These are phyloP conservation scores for Podiceps cristatus DNA, from an alignment of 2,113 vertebrate species.

Conservation along the genomic window DNA sequence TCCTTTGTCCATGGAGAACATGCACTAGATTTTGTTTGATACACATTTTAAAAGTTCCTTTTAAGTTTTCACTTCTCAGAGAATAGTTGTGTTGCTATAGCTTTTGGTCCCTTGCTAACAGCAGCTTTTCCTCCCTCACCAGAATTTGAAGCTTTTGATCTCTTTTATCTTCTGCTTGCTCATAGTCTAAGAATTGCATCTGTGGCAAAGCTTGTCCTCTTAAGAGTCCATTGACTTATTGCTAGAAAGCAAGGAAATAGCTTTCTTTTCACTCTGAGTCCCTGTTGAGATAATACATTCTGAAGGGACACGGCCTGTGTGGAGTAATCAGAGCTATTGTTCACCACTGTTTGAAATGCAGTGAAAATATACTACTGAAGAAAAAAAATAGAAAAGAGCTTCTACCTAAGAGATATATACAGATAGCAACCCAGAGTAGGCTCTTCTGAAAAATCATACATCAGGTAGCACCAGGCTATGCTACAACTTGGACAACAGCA, in stretches of 20 bases:
- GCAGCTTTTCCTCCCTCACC: conserved; percentile 15
- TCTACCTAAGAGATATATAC: neutral
- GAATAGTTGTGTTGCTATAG: conserved; percentile 46
- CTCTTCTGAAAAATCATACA: neutral
- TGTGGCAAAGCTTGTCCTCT: conserved; percentile 59
- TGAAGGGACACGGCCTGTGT: conserved; percentile 54
- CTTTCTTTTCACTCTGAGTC: conserved; percentile 63
- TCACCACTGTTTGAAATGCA: conserved; percentile 60
- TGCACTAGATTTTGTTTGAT: conserved; percentile 56
- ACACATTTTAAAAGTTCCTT: conserved; percentile 56
- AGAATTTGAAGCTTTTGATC: conserved; percentile 66
- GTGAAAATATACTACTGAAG: conserved; percentile 25
- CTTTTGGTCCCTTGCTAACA: conserved; percentile 45
- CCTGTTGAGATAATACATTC: conserved; percentile 63
- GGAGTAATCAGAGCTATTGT: conserved; percentile 53
- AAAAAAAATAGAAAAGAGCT: neutral
- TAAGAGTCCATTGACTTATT: conserved; percentile 64
- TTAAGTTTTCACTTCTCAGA: conserved; percentile 64
- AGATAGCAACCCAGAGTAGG: neutral
- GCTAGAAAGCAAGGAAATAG: conserved; percentile 67
- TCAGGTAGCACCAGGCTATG: neutral
- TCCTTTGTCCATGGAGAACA: neutral
- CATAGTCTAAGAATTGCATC: conserved; percentile 55
- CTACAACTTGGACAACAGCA: neutral
- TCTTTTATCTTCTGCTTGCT: conserved; percentile 63